Conservation (phyloP, 2,113 vertebrate genomes). For the Aythya baeri region DNA sequence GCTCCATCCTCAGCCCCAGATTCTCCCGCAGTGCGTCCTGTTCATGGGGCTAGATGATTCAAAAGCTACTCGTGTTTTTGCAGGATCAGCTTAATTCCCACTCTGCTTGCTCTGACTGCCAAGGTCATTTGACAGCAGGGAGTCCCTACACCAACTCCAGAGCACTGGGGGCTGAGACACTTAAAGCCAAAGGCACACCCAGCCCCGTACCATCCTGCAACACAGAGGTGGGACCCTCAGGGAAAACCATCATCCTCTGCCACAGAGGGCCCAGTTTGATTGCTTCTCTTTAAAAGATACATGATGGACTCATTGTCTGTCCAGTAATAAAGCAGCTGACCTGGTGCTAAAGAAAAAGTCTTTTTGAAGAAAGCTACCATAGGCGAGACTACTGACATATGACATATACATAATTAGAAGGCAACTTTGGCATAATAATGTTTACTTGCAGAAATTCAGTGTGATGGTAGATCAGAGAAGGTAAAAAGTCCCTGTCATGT, state of each 20-base stretch:
- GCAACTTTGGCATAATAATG: neutral
- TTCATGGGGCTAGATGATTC: neutral
- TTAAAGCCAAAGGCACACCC: neutral
- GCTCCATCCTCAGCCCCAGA: neutral
- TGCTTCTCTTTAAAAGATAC: neutral
- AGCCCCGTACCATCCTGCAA: neutral
- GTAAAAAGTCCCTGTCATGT: neutral
- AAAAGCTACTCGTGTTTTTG: neutral
- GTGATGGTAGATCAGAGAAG: neutral
- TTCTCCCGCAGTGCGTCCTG: neutral
- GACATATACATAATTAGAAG: neutral
- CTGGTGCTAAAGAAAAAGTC: neutral
- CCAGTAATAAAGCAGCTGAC: neutral
- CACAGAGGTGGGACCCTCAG: neutral
- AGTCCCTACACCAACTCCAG: neutral
- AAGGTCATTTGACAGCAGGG: neutral
- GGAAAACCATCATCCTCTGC: neutral
- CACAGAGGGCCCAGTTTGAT: neutral
- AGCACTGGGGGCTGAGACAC: neutral
- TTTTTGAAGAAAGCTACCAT: neutral
- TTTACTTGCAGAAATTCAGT: neutral
- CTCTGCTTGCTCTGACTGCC: neutral
- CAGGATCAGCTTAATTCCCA: neutral
- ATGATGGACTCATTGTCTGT: neutral
- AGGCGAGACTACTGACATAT: neutral